Evolutionary conservation across 2,113 vertebrate species (phyloP), one percentile per base, ranked within the genome.

Genomic region (Gymnobelideus leadbeateri): DNA sequence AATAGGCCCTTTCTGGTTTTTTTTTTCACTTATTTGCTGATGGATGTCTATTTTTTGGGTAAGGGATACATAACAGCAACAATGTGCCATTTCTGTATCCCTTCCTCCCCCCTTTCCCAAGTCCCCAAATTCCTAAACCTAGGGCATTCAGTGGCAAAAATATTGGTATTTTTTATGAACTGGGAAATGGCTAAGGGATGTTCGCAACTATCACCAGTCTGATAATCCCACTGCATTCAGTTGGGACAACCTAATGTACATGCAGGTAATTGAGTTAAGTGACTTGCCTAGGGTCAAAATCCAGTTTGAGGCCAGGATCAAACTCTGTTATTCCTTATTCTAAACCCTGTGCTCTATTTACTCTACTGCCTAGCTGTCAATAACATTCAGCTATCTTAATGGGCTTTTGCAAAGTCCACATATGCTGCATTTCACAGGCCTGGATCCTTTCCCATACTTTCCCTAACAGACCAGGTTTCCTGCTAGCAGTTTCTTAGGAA

Each of bases 321-420:
- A 53, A 53, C 21, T 53, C 19, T 23, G 52, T 21, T 23, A 2
- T 23, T 53, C 21, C 52, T 53, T 19, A 23, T 23, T 53, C 52
- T 21, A 53, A 21, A 4, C 14, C 6, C 10, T 0, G 3, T 0
- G 5, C 24, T 2, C 5, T 24, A 3, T 16, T 91, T 1, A 52
- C 2, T 4, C 52, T 26, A 16, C 9, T 4, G 2, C 8, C 50
- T 12, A n/a, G 23, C 28, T 24, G 51, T 16, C 51, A 52, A 52
- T 52, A 52, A 54, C 53, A 61, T 9, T 61, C 31, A 61, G 26
- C 10, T 31, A 61, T 89, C 89, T 46, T 47, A 43, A 89, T 24
- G 43, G 9, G 8, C 3, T 0, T 47, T 47, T 89, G 19, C n/a
- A 47, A 47, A 89, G 21, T 89, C 43, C 89, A 89, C 43, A 8